phyloP scores from a whole-genome alignment of 2,888 invertebrate species.

The Mactromeris polynyma region DNA sequence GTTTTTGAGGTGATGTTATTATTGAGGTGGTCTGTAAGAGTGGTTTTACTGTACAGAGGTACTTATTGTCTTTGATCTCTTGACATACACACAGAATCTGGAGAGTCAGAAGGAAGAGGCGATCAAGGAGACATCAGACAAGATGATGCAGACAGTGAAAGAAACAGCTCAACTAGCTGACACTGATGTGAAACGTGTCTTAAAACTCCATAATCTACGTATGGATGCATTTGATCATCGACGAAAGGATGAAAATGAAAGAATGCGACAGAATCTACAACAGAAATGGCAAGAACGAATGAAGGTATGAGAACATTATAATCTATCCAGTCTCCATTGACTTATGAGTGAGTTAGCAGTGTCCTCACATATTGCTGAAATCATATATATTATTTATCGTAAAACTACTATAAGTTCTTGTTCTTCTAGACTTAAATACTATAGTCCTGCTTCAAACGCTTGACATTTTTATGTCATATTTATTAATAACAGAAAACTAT shows the following conservation, averaged over 20 bases:
- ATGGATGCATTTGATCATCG: conserved; percentile 74
- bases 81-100: conserved; percentile 61
- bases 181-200: conserved; percentile 75
- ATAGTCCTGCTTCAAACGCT: too few relatives aligned
- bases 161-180: conserved; percentile 69
- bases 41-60: too few relatives aligned
- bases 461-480: too few relatives aligned
- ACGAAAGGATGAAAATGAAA: conserved; percentile 76
- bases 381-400: too few relatives aligned
- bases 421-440: too few relatives aligned
- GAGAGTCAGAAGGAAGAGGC: conserved; percentile 64
- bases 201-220: conserved; percentile 76
- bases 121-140: conserved; percentile 68
- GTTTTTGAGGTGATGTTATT: too few relatives aligned
- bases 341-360: not conserved
- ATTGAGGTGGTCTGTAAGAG: too few relatives aligned
- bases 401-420: too few relatives aligned
- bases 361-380: not conserved
- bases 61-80: too few relatives aligned
- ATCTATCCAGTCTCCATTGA: not conserved
- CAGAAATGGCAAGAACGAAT: conserved; percentile 80
- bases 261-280: conserved; percentile 78
- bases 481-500: too few relatives aligned
- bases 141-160: conserved; percentile 71
- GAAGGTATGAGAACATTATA: conserved; percentile 56